Conservation (phyloP, 1,140 invertebrate species). For the Philopotamus ludificatus region DNA sequence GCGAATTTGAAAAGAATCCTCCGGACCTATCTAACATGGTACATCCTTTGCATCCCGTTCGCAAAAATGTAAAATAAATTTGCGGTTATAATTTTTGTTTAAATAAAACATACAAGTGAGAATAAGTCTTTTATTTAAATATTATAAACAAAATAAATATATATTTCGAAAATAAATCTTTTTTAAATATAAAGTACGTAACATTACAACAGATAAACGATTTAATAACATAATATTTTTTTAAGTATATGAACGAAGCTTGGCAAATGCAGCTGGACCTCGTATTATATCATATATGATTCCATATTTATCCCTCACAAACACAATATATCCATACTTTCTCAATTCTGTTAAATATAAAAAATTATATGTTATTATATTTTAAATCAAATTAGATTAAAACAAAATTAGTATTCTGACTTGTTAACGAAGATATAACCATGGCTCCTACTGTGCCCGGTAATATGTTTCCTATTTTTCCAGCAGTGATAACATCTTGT, state of each 20-base stretch:
- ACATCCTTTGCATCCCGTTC: slow-evolving; percentile 70
- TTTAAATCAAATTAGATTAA: slow-evolving; percentile 1
- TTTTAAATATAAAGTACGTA: background rate
- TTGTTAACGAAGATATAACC: slow-evolving; percentile 21
- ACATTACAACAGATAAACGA: too few relatives aligned
- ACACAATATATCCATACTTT: background rate
- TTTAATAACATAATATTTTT: too few relatives aligned
- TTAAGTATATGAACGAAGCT: too few relatives aligned
- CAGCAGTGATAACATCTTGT: too few relatives aligned
- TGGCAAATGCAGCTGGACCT: background rate
- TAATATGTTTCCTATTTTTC: too few relatives aligned
- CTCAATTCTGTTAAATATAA: background rate
- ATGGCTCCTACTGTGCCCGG: slow-evolving; percentile 8
- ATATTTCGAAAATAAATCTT: background rate
- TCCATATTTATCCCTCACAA: background rate
- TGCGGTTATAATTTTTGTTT: background rate
- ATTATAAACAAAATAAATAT: background rate
- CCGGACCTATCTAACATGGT: slow-evolving; percentile 65
- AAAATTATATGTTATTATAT: slow-evolving; percentile 3
- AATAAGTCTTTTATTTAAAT: slow-evolving; percentile 11
- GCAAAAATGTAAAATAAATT: slow-evolving; percentile 49
- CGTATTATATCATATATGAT: background rate
- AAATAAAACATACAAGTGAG: background rate
- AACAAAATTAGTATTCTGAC: slow-evolving; percentile 15
- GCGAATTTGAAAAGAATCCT: slow-evolving; percentile 64